Conservation (phyloP, 2,888 invertebrate genomes). For the Dasypogon diadema region DNA sequence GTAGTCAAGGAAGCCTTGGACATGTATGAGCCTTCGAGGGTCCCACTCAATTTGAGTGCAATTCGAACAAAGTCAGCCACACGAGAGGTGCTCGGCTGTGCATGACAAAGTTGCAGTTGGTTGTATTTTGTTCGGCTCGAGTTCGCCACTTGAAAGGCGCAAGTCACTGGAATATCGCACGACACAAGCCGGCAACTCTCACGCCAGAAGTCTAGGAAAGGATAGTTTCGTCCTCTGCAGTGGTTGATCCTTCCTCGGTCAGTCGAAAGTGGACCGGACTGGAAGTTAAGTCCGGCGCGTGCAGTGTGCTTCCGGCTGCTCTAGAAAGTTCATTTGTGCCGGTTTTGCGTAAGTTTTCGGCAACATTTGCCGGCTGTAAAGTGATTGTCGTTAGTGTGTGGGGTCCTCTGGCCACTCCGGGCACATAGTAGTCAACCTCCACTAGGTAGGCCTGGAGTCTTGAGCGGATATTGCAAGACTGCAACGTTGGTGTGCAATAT, state of each 20-base stretch:
- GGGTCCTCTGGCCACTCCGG: neutral
- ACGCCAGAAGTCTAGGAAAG: neutral
- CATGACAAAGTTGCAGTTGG: neutral
- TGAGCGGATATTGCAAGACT: no score
- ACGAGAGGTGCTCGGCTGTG: no score
- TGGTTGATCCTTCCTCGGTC: neutral
- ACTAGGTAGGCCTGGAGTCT: no score
- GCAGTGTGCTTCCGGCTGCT: no score
- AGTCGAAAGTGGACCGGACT: neutral
- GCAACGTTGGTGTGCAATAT: no score
- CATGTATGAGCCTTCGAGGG: neutral
- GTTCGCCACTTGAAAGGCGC: neutral
- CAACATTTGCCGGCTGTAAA: neutral
- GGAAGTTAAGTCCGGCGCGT: neutral
- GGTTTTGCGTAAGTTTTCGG: neutral
- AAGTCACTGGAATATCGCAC: neutral
- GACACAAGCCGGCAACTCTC: neutral
- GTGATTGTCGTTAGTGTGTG: neutral
- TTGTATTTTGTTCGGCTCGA: neutral
- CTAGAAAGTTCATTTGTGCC: neutral
- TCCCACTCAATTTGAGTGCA: neutral
- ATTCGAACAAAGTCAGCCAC: no score
- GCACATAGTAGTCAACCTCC: no score
- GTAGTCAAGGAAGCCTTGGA: neutral
- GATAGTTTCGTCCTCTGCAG: neutral